Base-by-base conservation (phyloP, 2,888 invertebrate species). In the Xestia sexstrigata region DNA sequence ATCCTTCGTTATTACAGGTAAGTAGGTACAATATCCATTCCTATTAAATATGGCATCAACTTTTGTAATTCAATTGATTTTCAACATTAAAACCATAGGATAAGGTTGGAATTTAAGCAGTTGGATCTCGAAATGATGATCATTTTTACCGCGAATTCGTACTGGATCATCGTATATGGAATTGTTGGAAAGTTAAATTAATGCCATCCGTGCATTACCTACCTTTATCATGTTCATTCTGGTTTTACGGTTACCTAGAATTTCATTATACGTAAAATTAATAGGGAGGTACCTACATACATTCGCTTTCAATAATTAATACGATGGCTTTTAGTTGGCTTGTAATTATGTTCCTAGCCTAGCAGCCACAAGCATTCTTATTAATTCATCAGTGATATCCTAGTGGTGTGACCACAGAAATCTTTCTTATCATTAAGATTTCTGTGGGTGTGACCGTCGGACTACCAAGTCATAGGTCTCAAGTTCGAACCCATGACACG, bases 61-160 rank as follows among this genome's bases (percentile, higher is more conserved):
- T 67, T 70, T 52, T 30, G 15, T 4, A 52, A 5, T 62, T 2
- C 69, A 78, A 71, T 55, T 20, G n/a, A 82, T 35, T 74, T 66
- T 70, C 20, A 76, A 78, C 82, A 47, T 66, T 80, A 82, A 0
- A 0, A 0, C 0, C 0, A 2, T 8, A 0, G 0, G 0, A 0
- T 65, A 82, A 39, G 35, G 63, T 63, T 58, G 30, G 17, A 62
- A 77, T 70, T 81, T 26, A 15, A 2, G 0, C 62, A 30, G 0
- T 8, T 7, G 1, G 2, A 11, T 65, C n/a, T 60, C 7, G 66
- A 26, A 73, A 65, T 60, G 76, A 82, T 74, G 47, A 75, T 80
- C 63, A 79, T 78, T 77, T 79, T 78, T 87, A 82, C 84, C 58
- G 78, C 80, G 87, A 87, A 88, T 81, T 87, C 26, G 58, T 69